These are phyloP conservation scores for Drosophila arawakana DNA, from an alignment of 1,140 invertebrate genomes.

Conservation along the genomic window DNA sequence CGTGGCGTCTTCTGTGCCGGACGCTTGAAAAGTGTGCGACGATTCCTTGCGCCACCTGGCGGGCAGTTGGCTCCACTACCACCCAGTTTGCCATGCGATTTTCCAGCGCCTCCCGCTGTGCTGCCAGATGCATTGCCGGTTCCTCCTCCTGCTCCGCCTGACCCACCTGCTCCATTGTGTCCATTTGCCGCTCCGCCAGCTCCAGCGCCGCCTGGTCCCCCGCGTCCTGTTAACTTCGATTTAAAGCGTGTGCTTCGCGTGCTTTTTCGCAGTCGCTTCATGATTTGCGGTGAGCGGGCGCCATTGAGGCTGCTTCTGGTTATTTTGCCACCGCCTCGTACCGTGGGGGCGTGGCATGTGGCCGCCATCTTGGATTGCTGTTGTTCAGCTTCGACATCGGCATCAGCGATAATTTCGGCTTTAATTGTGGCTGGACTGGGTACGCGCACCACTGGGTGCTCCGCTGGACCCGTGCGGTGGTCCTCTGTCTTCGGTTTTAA, in stretches of 20 bases:
- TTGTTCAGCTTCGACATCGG: neutral
- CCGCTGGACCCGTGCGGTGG: neutral
- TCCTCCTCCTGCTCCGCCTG: neutral
- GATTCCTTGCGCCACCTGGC: slow-evolving; percentile 86
- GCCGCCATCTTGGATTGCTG: slow-evolving; percentile 22
- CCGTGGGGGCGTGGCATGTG: slow-evolving; percentile 15
- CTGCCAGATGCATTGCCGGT: slow-evolving; percentile 1
- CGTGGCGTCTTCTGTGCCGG: slow-evolving; percentile 92
- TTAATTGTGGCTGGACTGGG: neutral
- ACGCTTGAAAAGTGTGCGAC: slow-evolving; percentile 92
- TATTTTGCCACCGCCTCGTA: slow-evolving; percentile 45
- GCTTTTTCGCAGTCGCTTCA: slow-evolving; percentile 85
- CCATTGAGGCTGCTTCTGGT: slow-evolving; percentile 67
- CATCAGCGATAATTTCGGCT: neutral
- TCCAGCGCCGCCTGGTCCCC: slow-evolving; percentile 8
- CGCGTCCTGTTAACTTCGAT: slow-evolving; percentile 71
- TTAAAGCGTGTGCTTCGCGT: slow-evolving; percentile 86
- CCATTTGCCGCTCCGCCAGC: slow-evolving; percentile 31
- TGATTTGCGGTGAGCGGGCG: slow-evolving; percentile 50
- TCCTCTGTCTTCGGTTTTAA: neutral
- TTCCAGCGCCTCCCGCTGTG: slow-evolving; percentile 46
- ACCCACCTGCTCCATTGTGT: slow-evolving; percentile 28
- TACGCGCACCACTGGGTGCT: neutral
- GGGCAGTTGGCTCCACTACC: slow-evolving; percentile 58
- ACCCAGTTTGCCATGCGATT: slow-evolving; percentile 54